Base-by-base conservation (phyloP, 2,888 invertebrate species). In the Drosophila demipolita region DNA sequence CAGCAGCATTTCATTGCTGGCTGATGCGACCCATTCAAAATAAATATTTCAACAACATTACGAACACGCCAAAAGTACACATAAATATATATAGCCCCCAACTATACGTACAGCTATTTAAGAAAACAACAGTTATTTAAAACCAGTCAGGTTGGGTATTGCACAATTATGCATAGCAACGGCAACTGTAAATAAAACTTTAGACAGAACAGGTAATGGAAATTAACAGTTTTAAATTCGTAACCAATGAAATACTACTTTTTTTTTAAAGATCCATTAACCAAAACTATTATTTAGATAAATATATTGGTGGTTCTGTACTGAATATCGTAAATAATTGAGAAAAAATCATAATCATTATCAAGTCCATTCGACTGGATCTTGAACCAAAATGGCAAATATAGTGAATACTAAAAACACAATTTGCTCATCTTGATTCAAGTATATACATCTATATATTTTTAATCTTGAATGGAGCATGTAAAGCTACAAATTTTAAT, bases 11-110 rank as follows among this genome's bases (percentile, higher is more conserved):
- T 66, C 40, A 57, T 52, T 52, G 45, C 38, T 55, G 53, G 40
- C 26, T 20, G 55, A 36, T 49, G 64, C 66, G 62, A 29, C 40
- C 29, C 35, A 45, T 9, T 11, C 11, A 33, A 49, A 15, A 72
- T 68, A 66, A 67, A 80, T 78, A 73, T 63, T 75, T 75, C 59
- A 72, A 20, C 50, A 62, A 57, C 20, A 20, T 48, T 67, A 33
- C 33, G 50, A 29, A 50, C 29, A 50, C 29, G 5, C 29, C 15
- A 45, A 50, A 11, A 50, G 15, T 11, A 50, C n/a, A 42, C 53
- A 33, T 57, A 57, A 68, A 67, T 58, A 74, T 57, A 61, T 11
- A 29, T 6, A 50, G 6, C 2, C 9, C 17, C n/a, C 29, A 29
- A 11, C 20, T 17, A 29, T 29, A 50, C 26, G 20, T 23, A 45